Base-by-base conservation (phyloP, 2,797 vertebrate species). In the Antrozous pallidus region DNA sequence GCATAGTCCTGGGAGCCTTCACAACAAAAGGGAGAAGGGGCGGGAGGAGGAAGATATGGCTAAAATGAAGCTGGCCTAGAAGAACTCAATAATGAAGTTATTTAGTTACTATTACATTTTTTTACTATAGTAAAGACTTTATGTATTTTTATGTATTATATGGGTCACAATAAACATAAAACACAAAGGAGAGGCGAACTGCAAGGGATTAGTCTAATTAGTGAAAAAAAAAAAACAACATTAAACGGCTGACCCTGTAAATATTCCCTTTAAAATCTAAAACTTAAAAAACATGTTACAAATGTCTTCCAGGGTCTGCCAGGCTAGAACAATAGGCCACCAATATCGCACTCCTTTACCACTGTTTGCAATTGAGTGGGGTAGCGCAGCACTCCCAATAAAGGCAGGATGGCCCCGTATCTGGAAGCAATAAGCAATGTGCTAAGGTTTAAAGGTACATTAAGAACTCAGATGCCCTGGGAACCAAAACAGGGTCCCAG, bases 201-300 rank as follows among this genome's bases (percentile, higher is more conserved):
- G 91, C 84, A 91, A 96, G 69, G 90, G 84, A 93, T 97, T 97
- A 94, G 78, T 92, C 85, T 96, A 96, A 97, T 97, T 95, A 97
- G 93, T 94, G 92, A 20, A 8, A 5, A 22, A 14, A 2, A 63
- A 11, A 91, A 95, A 95, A 93, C n/a, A 93, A 86, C 92, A 93
- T 81, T 94, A 93, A 94, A 95, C 95, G 96, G 95, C 92, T 95
- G 94, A 96, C 96, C 96, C 78, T 96, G 96, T 96, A 96, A 95
- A 95, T 90, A 94, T 74, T 93, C 45, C 0, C 80, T 96, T 97
- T 93, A 97, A 96, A 95, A 95, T 91, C 88, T 92, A 92, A 94
- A 96, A 96, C 94, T 95, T 95, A 97, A 97, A 95, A 96, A 97
- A 96, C 94, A 96, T 96, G 96, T 95, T 95, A 91, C 91, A 96